Evolutionary conservation across 2,113 vertebrate species (phyloP).

Genomic region (Dolichotis patagonum): DNA sequence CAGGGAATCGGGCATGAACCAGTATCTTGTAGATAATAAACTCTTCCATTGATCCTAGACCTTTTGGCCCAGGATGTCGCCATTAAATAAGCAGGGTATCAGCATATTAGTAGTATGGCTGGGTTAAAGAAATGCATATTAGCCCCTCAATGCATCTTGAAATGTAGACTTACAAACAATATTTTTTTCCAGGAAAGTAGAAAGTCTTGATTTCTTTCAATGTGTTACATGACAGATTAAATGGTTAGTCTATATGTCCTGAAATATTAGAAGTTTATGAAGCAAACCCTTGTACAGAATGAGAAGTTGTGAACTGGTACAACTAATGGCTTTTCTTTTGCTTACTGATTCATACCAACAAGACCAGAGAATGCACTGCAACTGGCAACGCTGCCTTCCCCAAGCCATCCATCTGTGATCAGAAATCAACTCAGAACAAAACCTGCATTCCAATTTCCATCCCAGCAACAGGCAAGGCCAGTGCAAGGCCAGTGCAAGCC

Average conservation of each 20-base stretch:
- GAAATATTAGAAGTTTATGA: not conserved
- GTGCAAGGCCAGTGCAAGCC: not conserved
- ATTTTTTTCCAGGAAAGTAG: not conserved
- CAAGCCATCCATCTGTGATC: conserved; percentile 24
- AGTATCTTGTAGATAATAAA: not conserved
- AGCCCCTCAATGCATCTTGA: not conserved
- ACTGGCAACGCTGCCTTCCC: conserved; percentile 28
- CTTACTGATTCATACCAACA: conserved; percentile 54
- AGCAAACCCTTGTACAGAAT: not conserved
- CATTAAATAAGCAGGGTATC: fast-evolving
- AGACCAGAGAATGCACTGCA: not conserved
- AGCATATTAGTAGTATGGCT: not conserved
- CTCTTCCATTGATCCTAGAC: not conserved
- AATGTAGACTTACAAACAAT: not conserved
- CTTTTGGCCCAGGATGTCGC: not conserved
- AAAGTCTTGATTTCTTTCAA: not conserved
- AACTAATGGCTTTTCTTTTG: not conserved
- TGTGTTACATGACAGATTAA: not conserved
- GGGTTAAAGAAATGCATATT: not conserved
- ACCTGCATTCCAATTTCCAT: conserved; percentile 5
- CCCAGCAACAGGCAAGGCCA: not conserved
- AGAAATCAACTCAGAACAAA: conserved; percentile 55
- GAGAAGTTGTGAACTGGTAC: not conserved
- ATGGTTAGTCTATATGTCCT: not conserved
- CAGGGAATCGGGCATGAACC: not conserved